phyloP scores from a whole-genome alignment of 2,113 vertebrate genomes.

The Macrotis lagotis region DNA sequence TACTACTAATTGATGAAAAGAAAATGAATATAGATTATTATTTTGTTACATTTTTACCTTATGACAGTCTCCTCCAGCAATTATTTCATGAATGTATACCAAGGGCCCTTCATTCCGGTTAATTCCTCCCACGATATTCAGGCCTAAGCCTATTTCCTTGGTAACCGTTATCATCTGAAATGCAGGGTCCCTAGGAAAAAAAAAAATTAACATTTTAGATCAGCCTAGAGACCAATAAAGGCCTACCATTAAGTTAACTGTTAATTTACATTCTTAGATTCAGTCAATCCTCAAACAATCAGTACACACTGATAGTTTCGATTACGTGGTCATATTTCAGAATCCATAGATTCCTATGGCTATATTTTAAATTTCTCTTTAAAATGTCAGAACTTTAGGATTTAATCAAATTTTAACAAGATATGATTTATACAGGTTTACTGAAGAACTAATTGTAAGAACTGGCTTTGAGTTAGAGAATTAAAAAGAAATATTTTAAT shows the following conservation, averaged over 20 bases:
- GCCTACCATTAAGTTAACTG: slow-evolving; percentile 5
- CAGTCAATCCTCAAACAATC: slow-evolving; percentile 10
- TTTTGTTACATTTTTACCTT: slow-evolving; percentile 86
- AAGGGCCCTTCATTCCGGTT: slow-evolving; percentile 93
- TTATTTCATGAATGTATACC: slow-evolving; percentile 93
- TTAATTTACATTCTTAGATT: slow-evolving; percentile 37
- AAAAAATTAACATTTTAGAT: slow-evolving; percentile 68
- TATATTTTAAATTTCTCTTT: slow-evolving; percentile 24
- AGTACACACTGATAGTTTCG: not conserved
- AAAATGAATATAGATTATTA: slow-evolving; percentile 26
- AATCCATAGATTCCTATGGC: slow-evolving; percentile 17
- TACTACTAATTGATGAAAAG: slow-evolving; percentile 15
- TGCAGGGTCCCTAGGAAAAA: slow-evolving; percentile 82
- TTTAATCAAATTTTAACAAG: slow-evolving; percentile 25
- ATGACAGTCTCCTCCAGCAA: slow-evolving; percentile 93
- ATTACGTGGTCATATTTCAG: slow-evolving; percentile 27
- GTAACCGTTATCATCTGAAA: slow-evolving; percentile 93
- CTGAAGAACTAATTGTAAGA: slow-evolving; percentile 4
- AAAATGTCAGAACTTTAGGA: slow-evolving; percentile 25
- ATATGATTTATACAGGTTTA: slow-evolving; percentile 6
- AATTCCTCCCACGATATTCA: slow-evolving; percentile 92
- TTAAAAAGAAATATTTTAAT: slow-evolving; percentile 39
- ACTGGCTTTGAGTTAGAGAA: slow-evolving; percentile 26
- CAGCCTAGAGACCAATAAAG: slow-evolving; percentile 42
- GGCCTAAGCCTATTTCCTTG: slow-evolving; percentile 90